Conservation (phyloP, 2,113 vertebrate species). For the Nothobranchius kuhntae region DNA sequence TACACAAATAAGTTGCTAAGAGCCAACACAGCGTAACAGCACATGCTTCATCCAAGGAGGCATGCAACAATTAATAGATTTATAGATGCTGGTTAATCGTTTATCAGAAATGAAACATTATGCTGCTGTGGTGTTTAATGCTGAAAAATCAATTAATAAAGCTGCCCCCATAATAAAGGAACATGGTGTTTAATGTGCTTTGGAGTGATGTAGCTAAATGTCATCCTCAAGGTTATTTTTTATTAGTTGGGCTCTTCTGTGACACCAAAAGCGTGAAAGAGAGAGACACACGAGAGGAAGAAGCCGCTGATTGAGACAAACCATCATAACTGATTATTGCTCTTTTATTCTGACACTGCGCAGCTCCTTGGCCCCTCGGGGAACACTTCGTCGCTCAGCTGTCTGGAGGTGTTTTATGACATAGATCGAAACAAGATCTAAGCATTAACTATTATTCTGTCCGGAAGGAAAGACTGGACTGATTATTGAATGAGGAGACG, state of each 20-base stretch:
- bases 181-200: background rate
- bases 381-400: background rate
- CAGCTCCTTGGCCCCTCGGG: background rate
- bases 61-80: constrained; percentile 2
- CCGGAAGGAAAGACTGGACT: constrained; percentile 8
- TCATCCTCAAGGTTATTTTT: constrained; percentile 69
- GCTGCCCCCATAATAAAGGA: too few species aligned
- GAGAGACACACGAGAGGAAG: background rate
- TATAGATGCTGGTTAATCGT: constrained; percentile 7
- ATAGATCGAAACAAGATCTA: too few species aligned
- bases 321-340: background rate
- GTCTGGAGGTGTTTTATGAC: too few species aligned
- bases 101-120: background rate
- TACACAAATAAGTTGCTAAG: constrained; percentile 15
- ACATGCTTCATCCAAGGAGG: background rate
- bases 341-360: background rate
- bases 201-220: background rate
- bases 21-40: constrained; percentile 1
- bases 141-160: background rate
- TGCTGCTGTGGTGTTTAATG: constrained; percentile 1
- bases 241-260: constrained; percentile 18
- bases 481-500: constrained; percentile 47
- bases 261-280: constrained; percentile 23
- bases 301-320: constrained; percentile 3
- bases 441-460: background rate